phyloP scores from a whole-genome alignment of 2,888 invertebrate species.

The Taphrorychus bicolor region DNA sequence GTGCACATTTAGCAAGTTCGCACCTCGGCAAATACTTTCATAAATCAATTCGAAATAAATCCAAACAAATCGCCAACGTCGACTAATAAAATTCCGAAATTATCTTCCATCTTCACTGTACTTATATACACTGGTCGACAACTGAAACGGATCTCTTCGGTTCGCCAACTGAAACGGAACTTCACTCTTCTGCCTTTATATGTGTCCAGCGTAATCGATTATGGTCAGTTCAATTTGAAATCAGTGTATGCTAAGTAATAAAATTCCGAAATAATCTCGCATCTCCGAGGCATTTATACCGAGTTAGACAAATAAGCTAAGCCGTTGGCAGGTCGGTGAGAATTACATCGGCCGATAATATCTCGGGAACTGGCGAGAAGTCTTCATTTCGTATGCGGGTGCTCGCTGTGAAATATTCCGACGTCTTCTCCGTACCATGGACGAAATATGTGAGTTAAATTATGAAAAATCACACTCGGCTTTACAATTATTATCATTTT shows the following conservation, averaged over 20 bases:
- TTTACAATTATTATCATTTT: neutral
- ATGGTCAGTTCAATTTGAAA: constrained; percentile 12
- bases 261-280: constrained; percentile 40
- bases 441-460: constrained; percentile 19
- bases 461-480: constrained; percentile 1
- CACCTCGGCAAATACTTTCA: constrained; percentile 30
- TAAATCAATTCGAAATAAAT: constrained; percentile 39
- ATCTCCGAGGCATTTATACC: constrained; percentile 41
- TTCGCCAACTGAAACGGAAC: neutral
- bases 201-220: neutral
- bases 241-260: constrained; percentile 17
- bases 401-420: constrained; percentile 34
- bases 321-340: constrained; percentile 42
- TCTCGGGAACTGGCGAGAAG: constrained; percentile 42
- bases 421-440: constrained; percentile 11
- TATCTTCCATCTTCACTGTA: constrained; percentile 33
- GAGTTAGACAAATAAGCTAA: constrained; percentile 45
- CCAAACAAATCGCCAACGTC: constrained; percentile 40
- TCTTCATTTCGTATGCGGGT: constrained; percentile 46
- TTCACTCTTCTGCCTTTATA: neutral
- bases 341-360: constrained; percentile 45
- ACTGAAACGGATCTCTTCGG: constrained; percentile 9
- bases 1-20: constrained; percentile 32
- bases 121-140: constrained; percentile 12
- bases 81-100: constrained; percentile 42